phyloP scores from a whole-genome alignment of 2,797 vertebrate species.

The Acropternis orthonyx region DNA sequence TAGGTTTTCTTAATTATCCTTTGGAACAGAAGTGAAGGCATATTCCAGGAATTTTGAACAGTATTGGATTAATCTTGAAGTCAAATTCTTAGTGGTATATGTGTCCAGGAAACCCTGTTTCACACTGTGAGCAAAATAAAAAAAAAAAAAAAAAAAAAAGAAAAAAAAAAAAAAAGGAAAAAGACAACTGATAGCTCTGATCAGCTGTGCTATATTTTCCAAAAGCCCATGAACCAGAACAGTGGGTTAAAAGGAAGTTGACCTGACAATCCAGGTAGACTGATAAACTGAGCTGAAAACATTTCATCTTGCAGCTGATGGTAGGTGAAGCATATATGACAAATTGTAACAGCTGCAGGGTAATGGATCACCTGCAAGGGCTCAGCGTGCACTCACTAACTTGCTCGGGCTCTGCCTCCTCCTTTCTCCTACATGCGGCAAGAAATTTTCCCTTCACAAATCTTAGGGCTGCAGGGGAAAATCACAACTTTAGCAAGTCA shows the following conservation, averaged over 20 bases:
- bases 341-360: constrained; percentile 81
- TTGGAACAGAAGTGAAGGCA: background rate
- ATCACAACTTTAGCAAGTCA: background rate
- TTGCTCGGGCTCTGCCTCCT: background rate
- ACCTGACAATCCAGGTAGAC: constrained; percentile 83
- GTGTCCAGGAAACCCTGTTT: background rate
- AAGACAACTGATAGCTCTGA: constrained; percentile 63
- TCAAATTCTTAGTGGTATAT: background rate
- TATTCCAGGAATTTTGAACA: background rate
- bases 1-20: background rate
- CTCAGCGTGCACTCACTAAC: background rate
- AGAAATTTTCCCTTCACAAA: background rate
- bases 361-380: constrained; percentile 77
- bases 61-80: background rate
- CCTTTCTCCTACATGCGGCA: rapidly evolving
- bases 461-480: background rate
- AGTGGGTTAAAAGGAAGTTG: constrained; percentile 86
- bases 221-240: constrained; percentile 85
- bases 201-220: constrained; percentile 81
- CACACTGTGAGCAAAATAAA: background rate
- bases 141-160: background rate
- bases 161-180: background rate
- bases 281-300: constrained; percentile 84
- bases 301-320: constrained; percentile 84
- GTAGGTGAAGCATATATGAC: constrained; percentile 85